Conservation (phyloP, 2,888 invertebrate species). For the Coelogynopora nodosa region DNA sequence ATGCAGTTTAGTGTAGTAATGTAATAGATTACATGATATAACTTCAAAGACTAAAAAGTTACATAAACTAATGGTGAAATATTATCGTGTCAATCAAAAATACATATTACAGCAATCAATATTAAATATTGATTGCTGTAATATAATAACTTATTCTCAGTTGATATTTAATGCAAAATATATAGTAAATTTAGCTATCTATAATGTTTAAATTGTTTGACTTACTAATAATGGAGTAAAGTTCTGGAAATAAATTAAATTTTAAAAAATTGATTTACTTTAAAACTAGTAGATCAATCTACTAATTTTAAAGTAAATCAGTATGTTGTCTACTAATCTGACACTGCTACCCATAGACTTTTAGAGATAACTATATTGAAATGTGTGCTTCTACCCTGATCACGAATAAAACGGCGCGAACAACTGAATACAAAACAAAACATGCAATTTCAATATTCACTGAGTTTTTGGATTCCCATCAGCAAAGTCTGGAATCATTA, state of each 20-base stretch:
- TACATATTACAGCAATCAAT: too few relatives aligned
- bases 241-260: constrained; percentile 9
- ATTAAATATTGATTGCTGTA: too few relatives aligned
- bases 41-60: too few relatives aligned
- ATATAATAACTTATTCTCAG: too few relatives aligned
- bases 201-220: constrained; percentile 27
- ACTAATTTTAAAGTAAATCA: background rate
- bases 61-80: too few relatives aligned
- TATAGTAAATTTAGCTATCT: constrained; percentile 24
- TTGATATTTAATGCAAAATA: background rate
- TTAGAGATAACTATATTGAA: background rate
- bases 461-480: background rate
- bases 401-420: constrained; percentile 31
- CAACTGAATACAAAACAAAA: constrained; percentile 17
- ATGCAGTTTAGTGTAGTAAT: too few relatives aligned
- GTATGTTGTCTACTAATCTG: background rate
- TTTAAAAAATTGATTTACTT: background rate
- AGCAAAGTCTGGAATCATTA: constrained; percentile 13
- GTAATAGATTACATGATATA: too few relatives aligned
- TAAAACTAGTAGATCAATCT: background rate
- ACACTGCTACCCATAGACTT: background rate
- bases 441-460: constrained; percentile 27
- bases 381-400: background rate
- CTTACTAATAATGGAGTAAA: constrained; percentile 9
- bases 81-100: too few relatives aligned